Percentiles rank a stretch among this genome's conserved stretches.
These are phyloP conservation scores for Congeria kusceri DNA, from an alignment of 2,888 invertebrate genomes.

Conservation along the genomic window DNA sequence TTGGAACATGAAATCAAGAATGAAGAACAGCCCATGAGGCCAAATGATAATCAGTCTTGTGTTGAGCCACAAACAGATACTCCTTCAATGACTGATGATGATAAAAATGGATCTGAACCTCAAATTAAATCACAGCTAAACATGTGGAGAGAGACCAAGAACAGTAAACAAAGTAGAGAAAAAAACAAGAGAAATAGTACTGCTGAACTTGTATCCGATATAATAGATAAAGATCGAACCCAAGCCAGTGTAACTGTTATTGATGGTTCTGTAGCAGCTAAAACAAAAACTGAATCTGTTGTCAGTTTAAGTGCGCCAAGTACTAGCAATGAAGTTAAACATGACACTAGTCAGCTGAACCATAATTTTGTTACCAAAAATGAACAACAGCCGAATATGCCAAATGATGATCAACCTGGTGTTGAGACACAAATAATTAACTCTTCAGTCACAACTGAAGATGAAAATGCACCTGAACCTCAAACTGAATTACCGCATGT, in stretches of 20 bases:
- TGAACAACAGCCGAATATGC: slow-evolving; percentile 4
- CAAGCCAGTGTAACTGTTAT: background rate
- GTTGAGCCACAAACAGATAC: background rate
- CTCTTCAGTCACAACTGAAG: background rate
- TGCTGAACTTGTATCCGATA: too few species aligned
- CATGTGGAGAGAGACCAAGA: background rate
- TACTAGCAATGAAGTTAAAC: background rate
- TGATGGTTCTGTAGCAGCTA: background rate
- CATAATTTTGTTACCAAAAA: slow-evolving; percentile 15
- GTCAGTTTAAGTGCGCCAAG: background rate
- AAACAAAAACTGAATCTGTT: too few species aligned
- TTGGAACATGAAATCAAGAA: too few species aligned
- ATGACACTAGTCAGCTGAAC: background rate
- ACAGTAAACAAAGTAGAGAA: too few species aligned
- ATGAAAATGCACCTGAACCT: background rate
- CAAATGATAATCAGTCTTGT: background rate
- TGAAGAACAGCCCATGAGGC: slow-evolving; percentile 5
- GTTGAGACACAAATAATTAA: background rate
- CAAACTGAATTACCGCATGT: background rate
- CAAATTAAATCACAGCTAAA: background rate
- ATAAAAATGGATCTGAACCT: background rate
- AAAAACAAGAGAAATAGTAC: too few species aligned
- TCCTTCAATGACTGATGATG: background rate
- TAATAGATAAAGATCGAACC: background rate
- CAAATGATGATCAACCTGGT: background rate